These are phyloP conservation scores for Petrolisthes manimaculis DNA, from an alignment of 2,888 invertebrate species.

Conservation along the genomic window DNA sequence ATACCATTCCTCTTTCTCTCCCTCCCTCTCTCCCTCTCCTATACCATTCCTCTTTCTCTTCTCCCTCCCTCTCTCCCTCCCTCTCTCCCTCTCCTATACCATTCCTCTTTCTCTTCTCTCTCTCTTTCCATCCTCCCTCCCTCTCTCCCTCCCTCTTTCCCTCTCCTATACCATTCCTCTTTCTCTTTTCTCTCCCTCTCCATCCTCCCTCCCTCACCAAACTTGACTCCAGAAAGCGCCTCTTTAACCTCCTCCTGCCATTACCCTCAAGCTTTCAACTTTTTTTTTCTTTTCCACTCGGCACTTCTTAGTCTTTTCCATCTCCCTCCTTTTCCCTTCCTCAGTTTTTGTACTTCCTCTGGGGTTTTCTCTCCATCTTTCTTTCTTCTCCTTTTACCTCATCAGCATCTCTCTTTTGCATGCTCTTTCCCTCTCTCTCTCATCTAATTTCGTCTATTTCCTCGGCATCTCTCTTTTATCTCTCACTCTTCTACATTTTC, in stretches of 20 bases:
- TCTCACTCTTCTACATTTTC: too few species aligned
- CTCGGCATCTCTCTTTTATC: not conserved
- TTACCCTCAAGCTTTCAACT: not conserved
- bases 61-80: not conserved
- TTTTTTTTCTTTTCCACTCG: not conserved
- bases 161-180: not conserved
- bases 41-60: not conserved
- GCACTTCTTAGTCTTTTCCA: not conserved
- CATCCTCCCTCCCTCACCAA: not conserved
- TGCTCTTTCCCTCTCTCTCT: not conserved
- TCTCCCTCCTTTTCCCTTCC: not conserved
- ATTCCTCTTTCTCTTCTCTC: not conserved
- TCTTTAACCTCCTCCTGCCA: not conserved
- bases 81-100: not conserved
- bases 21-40: not conserved
- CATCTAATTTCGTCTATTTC: not conserved
- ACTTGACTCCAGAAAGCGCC: not conserved
- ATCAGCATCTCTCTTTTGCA: not conserved
- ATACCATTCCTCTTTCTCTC: not conserved
- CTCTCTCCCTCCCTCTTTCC: not conserved
- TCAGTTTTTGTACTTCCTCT: not conserved
- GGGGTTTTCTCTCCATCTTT: not conserved
- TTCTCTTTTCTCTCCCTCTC: not conserved
- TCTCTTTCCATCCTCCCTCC: not conserved
- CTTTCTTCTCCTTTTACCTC: not conserved